Conservation (phyloP, 2,797 vertebrate genomes). For the Macroramphosus scolopax region DNA sequence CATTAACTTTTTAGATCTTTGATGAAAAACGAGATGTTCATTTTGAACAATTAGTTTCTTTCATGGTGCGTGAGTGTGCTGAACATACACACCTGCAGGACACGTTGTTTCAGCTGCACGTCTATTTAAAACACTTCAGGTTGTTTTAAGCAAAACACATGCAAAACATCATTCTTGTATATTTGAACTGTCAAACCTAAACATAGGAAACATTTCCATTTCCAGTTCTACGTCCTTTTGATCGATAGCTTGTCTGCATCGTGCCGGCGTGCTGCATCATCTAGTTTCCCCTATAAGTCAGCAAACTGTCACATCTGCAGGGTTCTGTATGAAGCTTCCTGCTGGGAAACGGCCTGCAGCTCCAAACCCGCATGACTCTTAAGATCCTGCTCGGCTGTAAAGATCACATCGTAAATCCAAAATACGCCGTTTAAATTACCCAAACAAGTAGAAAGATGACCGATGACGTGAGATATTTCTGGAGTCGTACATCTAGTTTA, state of each 20-base stretch:
- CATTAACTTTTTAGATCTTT: too few relatives aligned
- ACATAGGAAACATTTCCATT: neutral
- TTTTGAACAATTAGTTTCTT: too few relatives aligned
- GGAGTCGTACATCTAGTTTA: conserved; percentile 20
- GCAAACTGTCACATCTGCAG: conserved; percentile 28
- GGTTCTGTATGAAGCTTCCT: neutral
- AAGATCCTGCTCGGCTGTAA: neutral
- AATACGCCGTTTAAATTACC: neutral
- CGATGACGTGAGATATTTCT: too few relatives aligned
- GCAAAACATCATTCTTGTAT: too few relatives aligned
- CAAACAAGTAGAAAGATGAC: neutral
- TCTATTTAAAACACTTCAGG: too few relatives aligned
- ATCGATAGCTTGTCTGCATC: neutral
- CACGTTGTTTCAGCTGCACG: too few relatives aligned
- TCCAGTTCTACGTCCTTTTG: neutral
- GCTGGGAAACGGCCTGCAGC: conserved; percentile 26
- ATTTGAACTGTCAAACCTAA: neutral
- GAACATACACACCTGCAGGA: too few relatives aligned
- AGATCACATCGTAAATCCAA: neutral
- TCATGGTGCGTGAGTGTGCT: too few relatives aligned
- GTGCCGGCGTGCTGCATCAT: neutral
- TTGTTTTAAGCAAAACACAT: too few relatives aligned
- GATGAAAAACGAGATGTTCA: too few relatives aligned
- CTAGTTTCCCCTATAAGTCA: neutral
- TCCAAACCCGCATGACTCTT: neutral